A percentile compares a stretch with the other conserved stretches of the same genome.
Conservation (phyloP, 2,888 invertebrate genomes). For the Dioctria rufipes region DNA sequence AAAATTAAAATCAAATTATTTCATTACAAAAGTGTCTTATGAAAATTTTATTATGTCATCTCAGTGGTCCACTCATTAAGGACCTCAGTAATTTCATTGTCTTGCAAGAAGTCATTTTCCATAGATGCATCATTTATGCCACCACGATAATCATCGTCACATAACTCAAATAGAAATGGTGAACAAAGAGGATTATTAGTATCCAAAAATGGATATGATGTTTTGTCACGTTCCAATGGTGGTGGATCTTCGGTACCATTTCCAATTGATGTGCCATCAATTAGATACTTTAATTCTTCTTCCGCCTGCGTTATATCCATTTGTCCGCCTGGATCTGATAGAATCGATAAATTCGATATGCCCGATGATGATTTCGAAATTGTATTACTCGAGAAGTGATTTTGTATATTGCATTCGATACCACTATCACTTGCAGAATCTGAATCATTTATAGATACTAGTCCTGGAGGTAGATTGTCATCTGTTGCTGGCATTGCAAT, state of each 20-base stretch:
- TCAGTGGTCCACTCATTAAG: slow-evolving; percentile 63
- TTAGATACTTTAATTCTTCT: slow-evolving; percentile 5
- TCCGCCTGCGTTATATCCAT: neutral
- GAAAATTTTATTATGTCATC: slow-evolving; percentile 19
- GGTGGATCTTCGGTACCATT: slow-evolving; percentile 34
- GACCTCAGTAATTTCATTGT: slow-evolving; percentile 66
- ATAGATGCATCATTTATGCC: slow-evolving; percentile 62
- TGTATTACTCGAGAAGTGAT: neutral
- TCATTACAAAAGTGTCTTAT: no score
- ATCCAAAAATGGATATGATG: slow-evolving; percentile 59
- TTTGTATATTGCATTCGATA: slow-evolving; percentile 63
- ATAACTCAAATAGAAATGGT: slow-evolving; percentile 67
- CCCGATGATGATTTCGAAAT: slow-evolving; percentile 2
- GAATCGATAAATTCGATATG: neutral
- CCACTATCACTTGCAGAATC: slow-evolving; percentile 68
- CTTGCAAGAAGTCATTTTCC: slow-evolving; percentile 62
- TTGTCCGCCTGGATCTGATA: neutral
- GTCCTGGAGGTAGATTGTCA: slow-evolving; percentile 65
- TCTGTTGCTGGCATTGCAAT: slow-evolving; percentile 60
- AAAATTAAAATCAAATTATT: no score
- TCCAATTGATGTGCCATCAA: neutral
- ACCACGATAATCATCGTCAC: slow-evolving; percentile 66
- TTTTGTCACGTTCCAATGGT: slow-evolving; percentile 45
- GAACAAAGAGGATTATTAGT: slow-evolving; percentile 66
- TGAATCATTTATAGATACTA: slow-evolving; percentile 63